Conservation (phyloP, 2,888 invertebrate genomes). For the Melipona bicolor region DNA sequence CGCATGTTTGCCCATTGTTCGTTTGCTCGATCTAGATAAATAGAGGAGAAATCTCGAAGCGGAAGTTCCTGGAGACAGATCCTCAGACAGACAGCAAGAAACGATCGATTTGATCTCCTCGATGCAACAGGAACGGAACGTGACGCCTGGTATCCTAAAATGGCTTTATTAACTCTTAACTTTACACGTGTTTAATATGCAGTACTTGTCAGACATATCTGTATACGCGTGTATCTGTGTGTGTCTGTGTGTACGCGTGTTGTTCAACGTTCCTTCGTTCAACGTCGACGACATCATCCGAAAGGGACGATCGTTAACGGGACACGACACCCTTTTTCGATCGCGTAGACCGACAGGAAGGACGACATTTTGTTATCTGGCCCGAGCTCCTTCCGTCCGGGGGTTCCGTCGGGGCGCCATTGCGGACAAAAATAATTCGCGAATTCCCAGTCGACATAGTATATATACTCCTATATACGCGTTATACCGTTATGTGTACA, state of each 20-base stretch:
- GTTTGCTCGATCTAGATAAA: not conserved
- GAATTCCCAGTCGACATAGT: constrained; percentile 60
- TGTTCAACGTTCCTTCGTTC: constrained; percentile 57
- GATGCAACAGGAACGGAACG: not conserved
- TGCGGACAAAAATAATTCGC: constrained; percentile 70
- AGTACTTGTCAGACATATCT: constrained; percentile 77
- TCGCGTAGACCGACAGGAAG: constrained; percentile 4
- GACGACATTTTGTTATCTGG: constrained; percentile 8
- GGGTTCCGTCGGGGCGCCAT: constrained; percentile 43
- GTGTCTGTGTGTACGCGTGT: constrained; percentile 49
- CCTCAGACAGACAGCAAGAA: too few species aligned
- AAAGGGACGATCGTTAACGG: constrained; percentile 22
- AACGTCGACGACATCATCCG: constrained; percentile 44
- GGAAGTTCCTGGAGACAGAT: not conserved
- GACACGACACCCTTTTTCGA: not conserved
- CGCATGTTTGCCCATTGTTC: too few species aligned
- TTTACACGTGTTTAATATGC: constrained; percentile 82
- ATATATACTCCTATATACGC: constrained; percentile 39
- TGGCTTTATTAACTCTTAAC: constrained; percentile 82
- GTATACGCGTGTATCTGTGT: constrained; percentile 74
- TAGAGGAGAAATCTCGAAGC: not conserved
- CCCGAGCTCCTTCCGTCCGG: constrained; percentile 14
- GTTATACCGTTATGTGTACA: constrained; percentile 59
- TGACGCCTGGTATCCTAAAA: constrained; percentile 75
- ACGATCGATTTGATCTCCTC: not conserved